Evolutionary conservation across 2,797 vertebrate species (phyloP), one percentile per base, ranked within the genome.

Genomic region (Myotis findleyi): DNA sequence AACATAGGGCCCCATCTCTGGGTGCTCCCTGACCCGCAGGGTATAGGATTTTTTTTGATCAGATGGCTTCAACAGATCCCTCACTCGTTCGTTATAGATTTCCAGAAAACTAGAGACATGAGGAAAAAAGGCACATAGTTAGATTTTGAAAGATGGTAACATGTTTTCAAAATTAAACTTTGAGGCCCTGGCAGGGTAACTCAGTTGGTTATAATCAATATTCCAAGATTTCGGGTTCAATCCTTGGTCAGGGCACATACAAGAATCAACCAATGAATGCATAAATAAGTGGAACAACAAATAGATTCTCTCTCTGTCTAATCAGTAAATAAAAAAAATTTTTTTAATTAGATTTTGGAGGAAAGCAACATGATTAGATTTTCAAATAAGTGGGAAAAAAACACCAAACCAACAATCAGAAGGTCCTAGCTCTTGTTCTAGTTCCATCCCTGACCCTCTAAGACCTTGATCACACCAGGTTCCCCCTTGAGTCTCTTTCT

Each of bases 21-120:
- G 99, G 94, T 99, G 99, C 36, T 99, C 99, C 95, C 99, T 97
- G 41, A 99, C 99, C 90, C 99, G 98, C 53, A 99, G 98, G 0
- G 99, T 98, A 5, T 98, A 98, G 64, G 99, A 99, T 92, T 99
- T 99, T 97, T 99, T 99, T 97, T 97, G 98, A 93, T 99, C 99
- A 53, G 98, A 97, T 36, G 98, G 98, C 77, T 98, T 98, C 87
- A 99, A 97, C 87, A 99, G 97, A 98, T 99, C 99, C 72, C 99
- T 98, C 2, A 99, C 99, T 1, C 99, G 99, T 96, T 99, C 99
- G 0, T 99, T 99, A 95, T 99, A 99, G 98, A 99, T 99, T 99
- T 99, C 99, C 93, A 99, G 98, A 97, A 99, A 99, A 97, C 99
- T 99, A 97, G 69, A 96, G 84, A 85, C 14, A 85, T 57, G 23